Percentiles rank a stretch among this genome's conserved stretches.
Conservation (phyloP, 2,797 vertebrate genomes). For the Sebastiscus albofasciatus region DNA sequence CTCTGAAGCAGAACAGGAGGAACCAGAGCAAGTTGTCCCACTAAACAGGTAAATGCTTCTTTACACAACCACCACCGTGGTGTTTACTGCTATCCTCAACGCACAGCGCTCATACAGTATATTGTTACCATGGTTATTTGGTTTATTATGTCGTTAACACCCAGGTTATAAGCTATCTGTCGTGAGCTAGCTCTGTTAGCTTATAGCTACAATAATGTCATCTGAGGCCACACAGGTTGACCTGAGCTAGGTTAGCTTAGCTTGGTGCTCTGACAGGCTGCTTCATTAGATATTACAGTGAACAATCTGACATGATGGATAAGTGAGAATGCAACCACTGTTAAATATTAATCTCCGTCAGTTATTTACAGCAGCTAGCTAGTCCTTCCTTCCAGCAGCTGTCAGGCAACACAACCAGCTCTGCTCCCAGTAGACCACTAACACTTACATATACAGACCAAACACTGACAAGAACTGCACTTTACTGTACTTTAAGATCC, state of each 20-base stretch:
- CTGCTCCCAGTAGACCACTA: no score
- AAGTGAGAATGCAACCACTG: not conserved
- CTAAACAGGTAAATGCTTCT: slow-evolving; percentile 22
- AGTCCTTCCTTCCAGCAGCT: no score
- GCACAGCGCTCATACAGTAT: accelerated
- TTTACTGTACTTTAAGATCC: no score
- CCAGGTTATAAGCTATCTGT: not conserved
- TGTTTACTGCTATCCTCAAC: not conserved
- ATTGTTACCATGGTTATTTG: accelerated
- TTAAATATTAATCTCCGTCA: not conserved
- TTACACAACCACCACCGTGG: accelerated
- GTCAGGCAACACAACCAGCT: no score
- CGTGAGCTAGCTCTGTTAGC: slow-evolving; percentile 40
- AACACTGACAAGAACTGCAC: no score
- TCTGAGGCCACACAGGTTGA: not conserved
- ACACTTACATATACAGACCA: no score
- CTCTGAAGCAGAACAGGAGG: not conserved
- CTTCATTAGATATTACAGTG: not conserved
- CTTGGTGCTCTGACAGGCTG: not conserved
- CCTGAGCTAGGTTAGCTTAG: not conserved
- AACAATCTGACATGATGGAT: not conserved
- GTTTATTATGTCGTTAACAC: not conserved
- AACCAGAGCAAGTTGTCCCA: not conserved
- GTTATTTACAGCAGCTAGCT: no score
- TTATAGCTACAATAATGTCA: slow-evolving; percentile 9